phyloP scores from a whole-genome alignment of 2,888 invertebrate species.

The Octonoba sinensis region DNA sequence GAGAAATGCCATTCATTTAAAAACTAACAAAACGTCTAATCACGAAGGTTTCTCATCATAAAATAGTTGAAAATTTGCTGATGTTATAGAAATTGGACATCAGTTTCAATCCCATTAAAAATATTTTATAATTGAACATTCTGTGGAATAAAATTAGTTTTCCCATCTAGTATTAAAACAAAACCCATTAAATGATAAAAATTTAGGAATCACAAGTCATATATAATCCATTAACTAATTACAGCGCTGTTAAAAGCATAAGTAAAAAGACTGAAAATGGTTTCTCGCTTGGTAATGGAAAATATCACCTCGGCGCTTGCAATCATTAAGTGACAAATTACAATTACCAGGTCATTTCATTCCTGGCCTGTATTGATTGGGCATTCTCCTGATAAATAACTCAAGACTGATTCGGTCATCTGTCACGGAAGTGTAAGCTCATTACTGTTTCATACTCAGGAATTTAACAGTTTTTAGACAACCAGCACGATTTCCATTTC shows the following conservation, averaged over 20 bases:
- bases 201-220: conserved; percentile 24
- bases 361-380: conserved; percentile 31
- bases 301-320: conserved; percentile 35
- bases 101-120: conserved; percentile 2
- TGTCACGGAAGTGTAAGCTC: conserved; percentile 26
- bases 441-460: conserved; percentile 41
- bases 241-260: conserved; percentile 16
- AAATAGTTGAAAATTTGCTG: conserved; percentile 10
- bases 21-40: no score
- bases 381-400: conserved; percentile 45
- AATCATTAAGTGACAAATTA: conserved; percentile 58
- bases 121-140: conserved; percentile 13
- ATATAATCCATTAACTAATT: conserved; percentile 55
- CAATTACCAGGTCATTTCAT: conserved; percentile 40
- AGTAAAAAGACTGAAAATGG: conserved; percentile 34
- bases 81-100: conserved; percentile 26
- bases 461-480: conserved; percentile 29
- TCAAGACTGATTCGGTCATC: conserved; percentile 36
- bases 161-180: conserved; percentile 19
- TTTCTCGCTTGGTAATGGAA: conserved; percentile 31
- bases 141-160: conserved; percentile 13
- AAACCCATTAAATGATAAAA: conserved; percentile 58
- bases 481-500: conserved; percentile 21
- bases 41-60: conserved; percentile 18
- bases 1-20: no score